phyloP scores from a whole-genome alignment of 1,140 invertebrate species.

The Drosophila lini region DNA sequence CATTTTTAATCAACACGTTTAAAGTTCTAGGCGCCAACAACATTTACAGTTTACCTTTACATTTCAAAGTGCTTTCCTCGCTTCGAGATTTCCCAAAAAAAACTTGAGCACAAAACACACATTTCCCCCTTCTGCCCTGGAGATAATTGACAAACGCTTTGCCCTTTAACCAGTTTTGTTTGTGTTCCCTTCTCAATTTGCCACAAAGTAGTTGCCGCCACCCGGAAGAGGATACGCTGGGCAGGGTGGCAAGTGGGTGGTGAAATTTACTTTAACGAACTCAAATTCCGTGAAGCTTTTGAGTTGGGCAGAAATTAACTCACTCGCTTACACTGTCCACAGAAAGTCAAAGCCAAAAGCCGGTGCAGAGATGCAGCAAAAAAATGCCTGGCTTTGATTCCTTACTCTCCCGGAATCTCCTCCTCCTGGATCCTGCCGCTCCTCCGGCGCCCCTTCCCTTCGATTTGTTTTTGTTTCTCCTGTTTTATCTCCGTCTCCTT shows the following conservation, averaged over 20 bases:
- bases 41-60: not conserved
- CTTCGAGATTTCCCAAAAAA: constrained; percentile 4
- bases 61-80: constrained; percentile 4
- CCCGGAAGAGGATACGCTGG: constrained; percentile 3
- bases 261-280: constrained; percentile 48
- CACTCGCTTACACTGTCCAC: constrained; percentile 40
- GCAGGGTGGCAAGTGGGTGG: not conserved
- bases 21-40: not conserved
- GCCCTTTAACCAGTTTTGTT: constrained; percentile 37
- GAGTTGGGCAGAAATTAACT: constrained; percentile 47
- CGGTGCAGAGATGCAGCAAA: constrained; percentile 45
- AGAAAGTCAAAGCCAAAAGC: constrained; percentile 43
- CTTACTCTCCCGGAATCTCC: constrained; percentile 9
- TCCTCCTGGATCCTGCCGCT: not conserved
- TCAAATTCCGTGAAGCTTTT: constrained; percentile 48
- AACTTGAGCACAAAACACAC: constrained; percentile 8
- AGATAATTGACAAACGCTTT: constrained; percentile 42
- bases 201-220: constrained; percentile 41
- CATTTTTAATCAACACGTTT: not conserved
- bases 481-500: constrained; percentile 32
- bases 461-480: constrained; percentile 36
- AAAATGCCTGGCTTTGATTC: constrained; percentile 59
- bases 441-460: constrained; percentile 19
- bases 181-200: constrained; percentile 43
- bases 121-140: constrained; percentile 7